Evolutionary conservation across 2,113 vertebrate species (phyloP).

Genomic region (Rhegmatorhina hoffmannsi): DNA sequence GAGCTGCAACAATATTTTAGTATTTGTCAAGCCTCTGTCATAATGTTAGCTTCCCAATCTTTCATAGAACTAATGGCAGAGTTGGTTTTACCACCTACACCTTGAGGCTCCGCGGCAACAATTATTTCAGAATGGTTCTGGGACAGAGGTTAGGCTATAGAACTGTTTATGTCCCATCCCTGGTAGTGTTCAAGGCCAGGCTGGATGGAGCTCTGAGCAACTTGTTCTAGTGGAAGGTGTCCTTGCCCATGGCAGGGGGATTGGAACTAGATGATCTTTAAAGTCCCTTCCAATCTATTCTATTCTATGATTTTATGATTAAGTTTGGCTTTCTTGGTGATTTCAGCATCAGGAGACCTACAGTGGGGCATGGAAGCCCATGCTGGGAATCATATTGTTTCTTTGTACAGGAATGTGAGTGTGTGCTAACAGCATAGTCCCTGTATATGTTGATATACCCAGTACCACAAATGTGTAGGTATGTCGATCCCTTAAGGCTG

Average conservation of each 20-base stretch:
- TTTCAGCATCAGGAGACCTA: not conserved
- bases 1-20: not conserved
- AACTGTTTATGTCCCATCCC: not conserved
- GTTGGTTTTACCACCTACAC: not conserved
- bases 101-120: not conserved
- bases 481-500: not conserved
- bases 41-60: not conserved
- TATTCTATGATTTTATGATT: not conserved
- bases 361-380: not conserved
- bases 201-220: not conserved
- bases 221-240: not conserved
- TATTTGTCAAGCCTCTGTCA: not conserved
- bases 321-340: not conserved
- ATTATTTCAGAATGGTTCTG: not conserved
- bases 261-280: not conserved
- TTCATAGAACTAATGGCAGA: not conserved
- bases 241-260: not conserved
- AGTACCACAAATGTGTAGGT: not conserved
- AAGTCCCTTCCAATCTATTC: not conserved
- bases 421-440: not conserved
- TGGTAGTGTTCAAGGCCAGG: not conserved
- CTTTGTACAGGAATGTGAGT: rapidly evolving
- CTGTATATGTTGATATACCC: not conserved
- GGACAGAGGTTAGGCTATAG: not conserved
- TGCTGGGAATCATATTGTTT: not conserved